phyloP scores from a whole-genome alignment of 1,140 invertebrate genomes.

The Venturia canescens region DNA sequence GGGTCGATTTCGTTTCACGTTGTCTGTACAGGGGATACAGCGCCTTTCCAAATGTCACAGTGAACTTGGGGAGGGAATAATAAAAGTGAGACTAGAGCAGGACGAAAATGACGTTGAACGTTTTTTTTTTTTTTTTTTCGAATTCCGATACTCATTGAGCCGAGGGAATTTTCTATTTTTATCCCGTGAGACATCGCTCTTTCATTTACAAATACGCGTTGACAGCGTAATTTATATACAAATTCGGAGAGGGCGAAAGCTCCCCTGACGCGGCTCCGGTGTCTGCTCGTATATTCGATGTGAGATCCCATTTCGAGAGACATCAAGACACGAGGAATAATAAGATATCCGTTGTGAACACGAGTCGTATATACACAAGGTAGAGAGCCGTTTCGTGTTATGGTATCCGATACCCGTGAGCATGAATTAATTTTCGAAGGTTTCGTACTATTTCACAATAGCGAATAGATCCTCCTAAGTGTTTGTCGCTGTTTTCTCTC shows the following conservation, averaged over 20 bases:
- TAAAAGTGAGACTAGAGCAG: too few relatives aligned
- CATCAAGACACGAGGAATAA: conserved; percentile 19
- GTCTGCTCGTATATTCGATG: conserved; percentile 21
- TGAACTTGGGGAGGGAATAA: neutral
- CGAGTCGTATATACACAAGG: conserved; percentile 6
- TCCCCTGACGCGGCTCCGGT: conserved; percentile 2
- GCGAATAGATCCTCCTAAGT: too few relatives aligned
- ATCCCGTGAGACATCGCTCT: neutral
- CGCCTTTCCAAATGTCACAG: neutral
- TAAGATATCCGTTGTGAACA: conserved; percentile 1
- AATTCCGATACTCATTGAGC: too few relatives aligned
- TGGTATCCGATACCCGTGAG: conserved; percentile 13
- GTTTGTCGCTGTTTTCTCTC: too few relatives aligned
- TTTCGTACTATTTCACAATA: neutral
- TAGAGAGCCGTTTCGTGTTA: conserved; percentile 20
- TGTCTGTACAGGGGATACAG: neutral
- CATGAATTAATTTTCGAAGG: neutral
- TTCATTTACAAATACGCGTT: neutral
- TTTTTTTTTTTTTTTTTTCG: too few relatives aligned
- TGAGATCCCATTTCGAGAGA: neutral
- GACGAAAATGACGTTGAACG: too few relatives aligned
- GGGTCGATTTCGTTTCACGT: neutral
- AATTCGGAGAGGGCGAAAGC: neutral
- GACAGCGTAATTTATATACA: neutral
- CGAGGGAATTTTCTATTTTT: too few relatives aligned